Evolutionary conservation across 2,113 vertebrate species (phyloP), one percentile per base, ranked within the genome.

Genomic region (Myrmecophaga tridactyla): DNA sequence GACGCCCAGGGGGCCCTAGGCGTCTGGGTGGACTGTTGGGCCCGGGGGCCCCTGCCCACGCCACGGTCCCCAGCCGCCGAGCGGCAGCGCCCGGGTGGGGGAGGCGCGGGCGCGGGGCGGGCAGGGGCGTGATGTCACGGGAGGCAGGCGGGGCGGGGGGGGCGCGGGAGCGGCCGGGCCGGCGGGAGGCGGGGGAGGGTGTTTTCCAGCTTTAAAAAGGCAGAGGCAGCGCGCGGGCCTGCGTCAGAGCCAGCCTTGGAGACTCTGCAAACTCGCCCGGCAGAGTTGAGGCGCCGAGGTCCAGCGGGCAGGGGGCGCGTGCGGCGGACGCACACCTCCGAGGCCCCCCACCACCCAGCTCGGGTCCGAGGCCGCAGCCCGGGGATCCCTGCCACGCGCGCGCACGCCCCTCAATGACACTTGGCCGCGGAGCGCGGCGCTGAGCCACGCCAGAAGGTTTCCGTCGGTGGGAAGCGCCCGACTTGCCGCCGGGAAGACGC

Each of bases 161-260:
- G 99, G 96, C 98, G 98, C 94, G 97, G 97, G 98, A 96, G 97
- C 97, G 97, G 97, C 98, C 97, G 92, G 95, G 95, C 98, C 97
- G 98, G 98, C 98, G 97, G 98, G 97, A 97, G 92, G 94, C 98
- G 93, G 94, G 97, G 98, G 98, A 97, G 97, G 99, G 99, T 99
- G 98, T 99, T 99, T 99, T 99, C 99, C 99, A 98, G 98, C 98
- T 99, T 99, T 99, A 99, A 99, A 99, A 99, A 98, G 98, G 98
- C 98, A 96, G 98, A 97, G 98, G 97, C 98, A 94, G 98, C 97
- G 96, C 98, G 97, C 98, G 97, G 96, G 97, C 97, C 98, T 98
- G 99, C 99, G 99, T 99, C 99, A 99, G 98, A 98, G 98, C 92
- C 97, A 98, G 97, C 98, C 98, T 98, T 94, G 96, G 98, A 97